Evolutionary conservation across 2,888 invertebrate genomes (phyloP).

Genomic region (Timema cristinae): DNA sequence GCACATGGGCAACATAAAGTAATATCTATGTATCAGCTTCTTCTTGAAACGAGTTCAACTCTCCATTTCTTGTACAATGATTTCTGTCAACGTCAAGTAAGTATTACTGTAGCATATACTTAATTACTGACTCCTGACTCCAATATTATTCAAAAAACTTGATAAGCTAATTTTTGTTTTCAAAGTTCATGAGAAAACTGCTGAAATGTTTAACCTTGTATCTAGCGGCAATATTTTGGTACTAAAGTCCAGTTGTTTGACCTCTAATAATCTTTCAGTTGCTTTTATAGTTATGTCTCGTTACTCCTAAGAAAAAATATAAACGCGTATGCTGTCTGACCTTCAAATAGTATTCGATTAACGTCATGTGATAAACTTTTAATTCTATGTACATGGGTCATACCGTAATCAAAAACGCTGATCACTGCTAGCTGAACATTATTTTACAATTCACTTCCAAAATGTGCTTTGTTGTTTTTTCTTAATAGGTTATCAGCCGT

Average conservation of each 20-base stretch:
- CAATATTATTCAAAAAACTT: background rate
- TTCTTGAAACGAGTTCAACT: background rate
- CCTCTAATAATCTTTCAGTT: background rate
- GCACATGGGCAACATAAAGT: background rate
- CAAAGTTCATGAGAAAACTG: background rate
- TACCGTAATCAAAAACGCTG: background rate
- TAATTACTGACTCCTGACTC: background rate
- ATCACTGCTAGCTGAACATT: background rate
- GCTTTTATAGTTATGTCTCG: background rate
- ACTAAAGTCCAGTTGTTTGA: background rate
- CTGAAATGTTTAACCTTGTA: background rate
- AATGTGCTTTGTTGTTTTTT: background rate
- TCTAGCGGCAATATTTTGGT: background rate
- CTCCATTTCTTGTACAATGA: background rate
- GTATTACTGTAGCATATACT: background rate
- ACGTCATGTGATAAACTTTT: background rate
- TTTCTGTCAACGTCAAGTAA: background rate
- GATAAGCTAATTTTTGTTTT: background rate
- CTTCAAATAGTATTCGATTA: constrained; percentile 1
- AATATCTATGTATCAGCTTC: background rate
- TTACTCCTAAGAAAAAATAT: background rate
- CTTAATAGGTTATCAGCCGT: background rate
- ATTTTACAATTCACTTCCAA: background rate
- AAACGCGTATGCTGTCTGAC: background rate
- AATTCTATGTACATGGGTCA: background rate